Percentiles rank a stretch among this genome's conserved stretches.
Evolutionary conservation across 2,888 invertebrate genomes (phyloP).

Genomic region (Chironomus riparius): DNA sequence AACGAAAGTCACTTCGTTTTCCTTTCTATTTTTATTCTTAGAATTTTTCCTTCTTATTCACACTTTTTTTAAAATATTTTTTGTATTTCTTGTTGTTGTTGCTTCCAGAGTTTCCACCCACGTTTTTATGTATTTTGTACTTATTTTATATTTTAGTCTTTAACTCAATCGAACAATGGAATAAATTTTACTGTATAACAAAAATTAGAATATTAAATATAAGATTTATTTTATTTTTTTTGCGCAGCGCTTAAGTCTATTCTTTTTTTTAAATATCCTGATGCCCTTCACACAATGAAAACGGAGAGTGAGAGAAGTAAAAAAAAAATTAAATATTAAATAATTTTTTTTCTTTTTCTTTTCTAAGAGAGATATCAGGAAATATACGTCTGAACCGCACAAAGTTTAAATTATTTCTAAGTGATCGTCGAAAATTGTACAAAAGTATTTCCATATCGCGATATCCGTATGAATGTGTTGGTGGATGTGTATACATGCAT

Average conservation of each 20-base stretch:
- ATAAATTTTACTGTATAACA: too few species aligned
- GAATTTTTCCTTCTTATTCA: slow-evolving; percentile 9
- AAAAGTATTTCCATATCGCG: background rate
- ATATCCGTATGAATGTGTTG: background rate
- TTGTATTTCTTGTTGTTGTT: background rate
- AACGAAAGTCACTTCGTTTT: background rate
- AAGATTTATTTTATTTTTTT: background rate
- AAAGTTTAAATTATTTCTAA: slow-evolving; percentile 11
- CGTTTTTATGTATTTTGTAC: background rate
- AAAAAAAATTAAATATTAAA: background rate
- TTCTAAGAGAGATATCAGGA: background rate
- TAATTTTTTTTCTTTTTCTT: background rate
- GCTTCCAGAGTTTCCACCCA: slow-evolving; percentile 25
- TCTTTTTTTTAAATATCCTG: slow-evolving; percentile 10
- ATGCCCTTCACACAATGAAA: slow-evolving; percentile 9
- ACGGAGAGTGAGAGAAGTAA: background rate
- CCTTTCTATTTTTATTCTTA: slow-evolving; percentile 3
- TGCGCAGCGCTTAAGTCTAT: background rate
- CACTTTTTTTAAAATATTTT: background rate
- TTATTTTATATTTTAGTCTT: background rate
- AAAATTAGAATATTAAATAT: background rate
- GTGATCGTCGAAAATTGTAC: background rate
- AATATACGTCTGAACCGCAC: slow-evolving; percentile 8
- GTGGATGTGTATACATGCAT: background rate
- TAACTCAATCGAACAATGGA: too few species aligned